These are phyloP conservation scores for Rhopalosiphum nymphaeae DNA, from an alignment of 2,888 invertebrate genomes.

Conservation along the genomic window DNA sequence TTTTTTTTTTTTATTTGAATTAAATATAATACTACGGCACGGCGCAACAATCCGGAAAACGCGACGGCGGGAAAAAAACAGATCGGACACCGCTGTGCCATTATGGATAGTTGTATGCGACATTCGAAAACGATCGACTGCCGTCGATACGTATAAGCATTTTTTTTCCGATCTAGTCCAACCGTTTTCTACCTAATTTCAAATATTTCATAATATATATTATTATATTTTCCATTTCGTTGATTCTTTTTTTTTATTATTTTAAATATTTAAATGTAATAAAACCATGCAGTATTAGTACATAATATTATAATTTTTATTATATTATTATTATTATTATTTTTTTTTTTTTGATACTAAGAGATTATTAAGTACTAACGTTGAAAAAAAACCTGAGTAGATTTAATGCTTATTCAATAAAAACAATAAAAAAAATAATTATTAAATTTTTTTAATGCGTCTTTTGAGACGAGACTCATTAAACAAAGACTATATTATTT, in stretches of 20 bases:
- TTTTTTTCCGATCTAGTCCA: constrained; percentile 14
- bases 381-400: not conserved
- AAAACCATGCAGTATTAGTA: not conserved
- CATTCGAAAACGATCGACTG: not conserved
- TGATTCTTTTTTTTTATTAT: not conserved
- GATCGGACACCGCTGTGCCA: constrained; percentile 33
- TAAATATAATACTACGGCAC: constrained; percentile 30
- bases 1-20: constrained; percentile 40
- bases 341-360: not conserved
- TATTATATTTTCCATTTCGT: not conserved
- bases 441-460: not conserved
- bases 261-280: not conserved
- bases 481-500: constrained; percentile 22
- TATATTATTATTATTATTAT: not conserved
- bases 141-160: not conserved
- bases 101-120: not conserved
- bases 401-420: constrained; percentile 27
- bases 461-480: not conserved
- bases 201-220: not conserved
- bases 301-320: not conserved
- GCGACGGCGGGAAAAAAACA: not conserved
- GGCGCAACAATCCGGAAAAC: not conserved
- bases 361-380: not conserved
- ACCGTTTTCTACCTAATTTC: not conserved
- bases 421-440: constrained; percentile 13